phyloP scores from a whole-genome alignment of 2,797 vertebrate species.

The Cyclopterus lumpus region DNA sequence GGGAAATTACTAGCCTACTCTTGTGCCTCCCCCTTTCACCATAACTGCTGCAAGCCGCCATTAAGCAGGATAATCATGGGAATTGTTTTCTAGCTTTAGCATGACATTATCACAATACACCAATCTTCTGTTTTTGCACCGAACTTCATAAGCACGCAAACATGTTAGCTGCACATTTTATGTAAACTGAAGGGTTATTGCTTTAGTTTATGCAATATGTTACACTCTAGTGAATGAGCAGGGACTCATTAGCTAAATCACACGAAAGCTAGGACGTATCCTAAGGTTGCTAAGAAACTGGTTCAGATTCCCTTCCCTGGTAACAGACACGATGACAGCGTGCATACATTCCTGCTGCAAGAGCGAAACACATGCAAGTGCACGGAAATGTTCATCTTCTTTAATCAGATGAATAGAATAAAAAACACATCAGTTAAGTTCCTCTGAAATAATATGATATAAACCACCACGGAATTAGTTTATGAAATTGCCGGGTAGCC shows the following conservation, averaged over 20 bases:
- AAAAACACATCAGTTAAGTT: slow-evolving; percentile 16
- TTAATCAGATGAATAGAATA: slow-evolving; percentile 25
- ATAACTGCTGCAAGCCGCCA: slow-evolving; percentile 47
- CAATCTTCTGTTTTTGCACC: slow-evolving; percentile 25
- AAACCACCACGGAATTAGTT: slow-evolving; percentile 6
- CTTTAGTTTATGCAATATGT: slow-evolving; percentile 69
- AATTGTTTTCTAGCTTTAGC: slow-evolving; percentile 47
- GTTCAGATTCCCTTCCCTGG: slow-evolving; percentile 74
- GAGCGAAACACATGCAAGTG: slow-evolving; percentile 42
- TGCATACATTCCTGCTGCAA: slow-evolving; percentile 62
- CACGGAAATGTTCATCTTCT: slow-evolving; percentile 49
- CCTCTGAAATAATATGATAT: slow-evolving; percentile 14
- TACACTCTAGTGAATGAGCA: slow-evolving; percentile 74
- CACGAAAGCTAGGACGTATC: slow-evolving; percentile 72
- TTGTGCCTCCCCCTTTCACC: slow-evolving; percentile 51
- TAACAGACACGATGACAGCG: slow-evolving; percentile 68
- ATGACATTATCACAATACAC: slow-evolving; percentile 43
- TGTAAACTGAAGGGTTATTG: slow-evolving; percentile 22
- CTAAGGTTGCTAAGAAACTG: slow-evolving; percentile 84
- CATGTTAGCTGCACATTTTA: slow-evolving; percentile 9
- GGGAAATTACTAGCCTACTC: slow-evolving; percentile 43
- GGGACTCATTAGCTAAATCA: slow-evolving; percentile 79
- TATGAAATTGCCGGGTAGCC: neutral
- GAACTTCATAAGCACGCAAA: slow-evolving; percentile 35
- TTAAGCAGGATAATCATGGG: slow-evolving; percentile 58